phyloP scores from a whole-genome alignment of 2,888 invertebrate genomes.

The Pristionchus maxplancki region DNA sequence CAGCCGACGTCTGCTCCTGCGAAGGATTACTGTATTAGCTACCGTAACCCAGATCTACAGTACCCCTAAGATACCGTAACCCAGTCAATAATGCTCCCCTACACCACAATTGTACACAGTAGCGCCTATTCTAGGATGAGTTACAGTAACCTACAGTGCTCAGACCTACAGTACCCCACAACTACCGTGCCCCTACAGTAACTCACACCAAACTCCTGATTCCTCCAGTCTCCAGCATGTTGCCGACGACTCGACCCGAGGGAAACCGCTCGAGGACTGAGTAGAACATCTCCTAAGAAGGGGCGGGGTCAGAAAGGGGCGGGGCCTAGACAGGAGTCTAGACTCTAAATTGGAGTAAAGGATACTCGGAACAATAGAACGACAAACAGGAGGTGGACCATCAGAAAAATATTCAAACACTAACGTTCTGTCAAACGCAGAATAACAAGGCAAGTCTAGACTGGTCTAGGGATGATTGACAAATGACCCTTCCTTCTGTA shows the following conservation, averaged over 20 bases:
- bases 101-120: too few relatives aligned
- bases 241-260: neutral
- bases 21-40: neutral
- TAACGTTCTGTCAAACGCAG: too few relatives aligned
- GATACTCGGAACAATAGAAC: neutral
- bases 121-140: neutral
- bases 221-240: constrained; percentile 31
- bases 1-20: constrained; percentile 23
- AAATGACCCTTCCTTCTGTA: too few relatives aligned
- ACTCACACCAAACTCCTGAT: constrained; percentile 37
- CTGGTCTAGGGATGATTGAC: too few relatives aligned
- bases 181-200: neutral
- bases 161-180: neutral
- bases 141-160: too few relatives aligned
- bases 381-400: neutral
- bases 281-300: constrained; percentile 48
- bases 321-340: neutral
- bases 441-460: too few relatives aligned
- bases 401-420: neutral
- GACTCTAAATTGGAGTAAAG: neutral
- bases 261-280: constrained; percentile 28
- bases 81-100: too few relatives aligned
- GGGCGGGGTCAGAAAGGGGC: neutral
- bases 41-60: neutral
- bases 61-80: too few relatives aligned